Evolutionary conservation across 2,888 invertebrate genomes (phyloP), one percentile per base, ranked within the genome.

Genomic region (Leptarthrus brevirostris): DNA sequence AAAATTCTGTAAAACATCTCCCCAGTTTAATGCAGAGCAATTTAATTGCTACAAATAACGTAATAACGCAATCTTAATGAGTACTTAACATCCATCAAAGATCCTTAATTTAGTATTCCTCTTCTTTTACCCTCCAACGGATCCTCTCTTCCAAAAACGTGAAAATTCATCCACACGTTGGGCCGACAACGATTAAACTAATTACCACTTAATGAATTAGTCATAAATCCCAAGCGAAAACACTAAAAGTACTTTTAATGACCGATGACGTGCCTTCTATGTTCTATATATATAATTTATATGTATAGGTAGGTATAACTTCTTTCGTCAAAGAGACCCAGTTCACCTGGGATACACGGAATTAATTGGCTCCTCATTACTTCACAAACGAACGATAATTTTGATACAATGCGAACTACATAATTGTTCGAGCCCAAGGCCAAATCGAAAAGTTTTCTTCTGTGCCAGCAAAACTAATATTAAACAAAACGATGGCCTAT

Each of bases 161-260:
- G n/a, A n/a, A n/a, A n/a, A n/a, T n/a, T 47, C n/a, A 47, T 1
- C 16, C 3, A 5, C 22, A 53, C 20, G 18, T 53, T 12, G 8
- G 20, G 10, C 24, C 66, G 49, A 47, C 49, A 66, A 66, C 26
- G 49, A 44, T 70, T 70, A 53, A 18, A 18, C 34, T 70, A 70
- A 70, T 70, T 70, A 70, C 70, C 70, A 70, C 70, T 70, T 52
- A 53, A 52, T 70, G 70, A 53, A 70, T 52, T 53, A 70, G 52
- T 70, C 70, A 53, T 53, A 53, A 70, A 70, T 70, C 36, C 49
- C 52, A 53, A 70, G 34, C 49, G 53, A 70, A 53, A 53, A 53
- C 70, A 70, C 36, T 70, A 53, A 53, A 53, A 53, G 49, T 36
- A 49, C 49, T 66, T 44, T 49, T 49, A 66, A 66, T 66, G 66